Evolutionary conservation across 2,888 invertebrate species (phyloP), one percentile per base, ranked within the genome.

Genomic region (Drosophila trichaetosa): DNA sequence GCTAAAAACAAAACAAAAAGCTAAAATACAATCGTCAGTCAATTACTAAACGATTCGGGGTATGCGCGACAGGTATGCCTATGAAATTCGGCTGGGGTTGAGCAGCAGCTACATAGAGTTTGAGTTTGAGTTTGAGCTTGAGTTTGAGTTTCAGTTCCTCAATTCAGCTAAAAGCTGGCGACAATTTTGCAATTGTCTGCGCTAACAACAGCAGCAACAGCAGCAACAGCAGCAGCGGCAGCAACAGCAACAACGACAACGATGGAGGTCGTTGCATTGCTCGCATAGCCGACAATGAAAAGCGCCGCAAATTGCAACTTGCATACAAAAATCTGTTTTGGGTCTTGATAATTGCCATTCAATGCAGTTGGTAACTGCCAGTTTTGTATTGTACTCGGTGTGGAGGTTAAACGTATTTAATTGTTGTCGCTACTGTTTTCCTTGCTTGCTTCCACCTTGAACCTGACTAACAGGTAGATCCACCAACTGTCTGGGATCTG

Each of bases 161-260:
- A 60, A 59, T 73, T 52, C 58, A 51, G 64, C 63, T 60, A 52
- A 76, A 79, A 77, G 78, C 79, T 90, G 90, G 91, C 91, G 91
- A 91, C 91, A 91, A 91, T 91, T 91, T 91, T 86, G 82, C 89
- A 83, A 87, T 83, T 87, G 87, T 87, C 82, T 82, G 76, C 40
- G 52, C 70, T 49, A 64, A 63, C 64, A 69, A 27, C 73, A 65
- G 21, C 56, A 48, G 1, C 46, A 60, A 21, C 48, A 54, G 3
- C 48, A 49, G 4, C 49, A 68, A 21, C 46, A 58, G 21, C 36
- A 18, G 11, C 54, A 52, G n/a, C 29, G 27, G 40, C 73, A 53
- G 48, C 29, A 11, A n/a, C 29, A 57, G 49, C 71, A 64, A 59
- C 83, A 67, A 77, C 75, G 78, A 73, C 83, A 70, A 87, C 83